A percentile compares a stretch with the other conserved stretches of the same genome.
Conservation (phyloP, 37 sponge, comb jelly and placozoan species). For the Tethya wilhelma region DNA sequence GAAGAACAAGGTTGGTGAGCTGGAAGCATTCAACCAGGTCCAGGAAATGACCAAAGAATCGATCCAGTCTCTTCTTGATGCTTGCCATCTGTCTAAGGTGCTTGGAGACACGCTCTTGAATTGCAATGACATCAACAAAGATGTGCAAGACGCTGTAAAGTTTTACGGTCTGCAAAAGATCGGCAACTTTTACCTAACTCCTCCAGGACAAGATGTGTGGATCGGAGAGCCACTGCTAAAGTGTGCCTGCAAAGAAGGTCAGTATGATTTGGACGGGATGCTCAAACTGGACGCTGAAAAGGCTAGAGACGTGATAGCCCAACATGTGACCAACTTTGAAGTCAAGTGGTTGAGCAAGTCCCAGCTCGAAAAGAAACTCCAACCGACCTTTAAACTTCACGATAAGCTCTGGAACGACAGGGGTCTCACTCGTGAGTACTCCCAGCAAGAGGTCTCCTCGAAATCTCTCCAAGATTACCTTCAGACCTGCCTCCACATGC, state of each 20-base stretch:
- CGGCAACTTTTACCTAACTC: constrained; percentile 15
- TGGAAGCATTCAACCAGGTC: constrained; percentile 52
- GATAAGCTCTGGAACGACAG: background rate
- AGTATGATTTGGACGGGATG: constrained; percentile 48
- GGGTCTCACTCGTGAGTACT: constrained; percentile 1
- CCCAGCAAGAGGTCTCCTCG: constrained; percentile 10
- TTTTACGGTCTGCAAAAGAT: constrained; percentile 30
- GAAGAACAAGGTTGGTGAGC: constrained; percentile 32
- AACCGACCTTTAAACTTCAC: background rate
- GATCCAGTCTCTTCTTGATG: constrained; percentile 4
- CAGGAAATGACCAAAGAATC: background rate
- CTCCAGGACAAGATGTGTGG: constrained; percentile 31
- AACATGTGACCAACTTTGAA: background rate
- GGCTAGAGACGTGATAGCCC: constrained; percentile 15
- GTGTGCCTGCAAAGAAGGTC: constrained; percentile 2
- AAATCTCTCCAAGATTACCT: constrained; percentile 11
- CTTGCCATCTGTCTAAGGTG: constrained; percentile 23
- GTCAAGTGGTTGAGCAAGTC: constrained; percentile 4
- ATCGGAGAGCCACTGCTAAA: background rate
- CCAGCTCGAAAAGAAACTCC: background rate
- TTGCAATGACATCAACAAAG: background rate
- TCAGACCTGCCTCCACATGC: background rate
- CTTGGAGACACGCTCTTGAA: background rate
- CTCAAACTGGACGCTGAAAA: constrained; percentile 4
- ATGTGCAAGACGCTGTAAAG: constrained; percentile 30